Percentiles rank a stretch among this genome's conserved stretches.
Evolutionary conservation across 92 coral and sea anemone genomes (phyloP).

Genomic region (Zoanthus sociatus): DNA sequence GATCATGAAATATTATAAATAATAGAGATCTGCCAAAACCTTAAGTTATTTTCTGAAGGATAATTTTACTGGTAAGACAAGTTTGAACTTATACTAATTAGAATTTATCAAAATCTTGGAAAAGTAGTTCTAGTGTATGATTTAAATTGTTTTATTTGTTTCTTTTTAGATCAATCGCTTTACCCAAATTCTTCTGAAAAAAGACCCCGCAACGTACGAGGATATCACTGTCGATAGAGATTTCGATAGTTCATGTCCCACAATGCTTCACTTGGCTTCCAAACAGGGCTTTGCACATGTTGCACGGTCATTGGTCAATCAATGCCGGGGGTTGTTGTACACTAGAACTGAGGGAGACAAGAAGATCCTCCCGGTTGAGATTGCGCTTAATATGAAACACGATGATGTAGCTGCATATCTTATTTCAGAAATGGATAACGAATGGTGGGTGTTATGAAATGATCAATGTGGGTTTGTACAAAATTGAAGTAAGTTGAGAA

Average conservation of each 20-base stretch:
- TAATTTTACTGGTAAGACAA: no score
- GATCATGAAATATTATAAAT: no score
- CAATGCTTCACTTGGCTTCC: conserved; percentile 91
- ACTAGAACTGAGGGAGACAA: conserved; percentile 72
- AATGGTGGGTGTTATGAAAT: conserved; percentile 70
- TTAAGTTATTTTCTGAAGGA: no score
- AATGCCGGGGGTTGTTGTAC: conserved; percentile 81
- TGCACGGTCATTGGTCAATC: conserved; percentile 79
- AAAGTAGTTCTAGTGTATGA: no score
- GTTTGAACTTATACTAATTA: no score
- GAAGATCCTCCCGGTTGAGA: conserved; percentile 74
- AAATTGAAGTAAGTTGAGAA: no score
- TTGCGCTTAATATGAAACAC: conserved; percentile 63
- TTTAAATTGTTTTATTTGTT: not conserved
- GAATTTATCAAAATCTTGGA: no score
- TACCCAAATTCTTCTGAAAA: conserved; percentile 80
- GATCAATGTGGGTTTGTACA: no score
- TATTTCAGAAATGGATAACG: conserved; percentile 91
- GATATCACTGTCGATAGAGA: conserved; percentile 84
- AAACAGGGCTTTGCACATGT: conserved; percentile 81
- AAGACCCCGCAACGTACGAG: conserved; percentile 72
- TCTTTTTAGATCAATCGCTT: conserved; percentile 85
- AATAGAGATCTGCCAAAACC: no score
- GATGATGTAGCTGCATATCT: conserved; percentile 94
- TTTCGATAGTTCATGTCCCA: conserved; percentile 74